Evolutionary conservation across 2,888 invertebrate genomes (phyloP), one percentile per base, ranked within the genome.

Genomic region (Phania funesta): DNA sequence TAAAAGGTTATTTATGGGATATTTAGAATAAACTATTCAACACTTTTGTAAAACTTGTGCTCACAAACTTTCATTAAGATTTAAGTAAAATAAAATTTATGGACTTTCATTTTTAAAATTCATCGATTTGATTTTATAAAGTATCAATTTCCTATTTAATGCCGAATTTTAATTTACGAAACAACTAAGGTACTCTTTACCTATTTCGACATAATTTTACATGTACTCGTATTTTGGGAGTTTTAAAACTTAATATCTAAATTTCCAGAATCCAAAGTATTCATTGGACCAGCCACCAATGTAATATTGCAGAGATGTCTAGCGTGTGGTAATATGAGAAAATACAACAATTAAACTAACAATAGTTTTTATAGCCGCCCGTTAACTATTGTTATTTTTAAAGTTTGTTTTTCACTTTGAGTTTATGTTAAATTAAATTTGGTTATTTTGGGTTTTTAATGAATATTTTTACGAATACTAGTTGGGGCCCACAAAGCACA

Each of bases 331-430:
- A 65, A 71, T 50, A 58, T 62, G 18, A 11, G 4, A 50, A 41
- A 60, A 60, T 76, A 20, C 16, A 41, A 64, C 48, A 54, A 46
- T 11, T n/a, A n/a, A n/a, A 65, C 56, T 48, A 70, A 56, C 46
- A 78, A 78, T 71, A 56, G 56, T 48, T 73, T 78, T 73, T 65
- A 52, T 65, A 29, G 50, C 20, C 13, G 32, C 32, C 2, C 60
- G 3, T 32, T 65, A 16, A 18, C 22, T 8, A 8, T 35, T 38
- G 56, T 44, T 60, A 18, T 60, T 60, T 60, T 1, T 52, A 35
- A 60, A 79, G 52, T 46, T 58, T 16, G 29, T 48, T 50, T 68
- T 58, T 48, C 38, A 54, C 20, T 46, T 65, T 65, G 38, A 24
- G 22, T 20, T 26, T 62, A 56, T 70, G 52, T 58, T 50, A 38